Base-by-base conservation (phyloP, 2,113 vertebrate genomes). In the Sterrhoptilus dennistouni region DNA sequence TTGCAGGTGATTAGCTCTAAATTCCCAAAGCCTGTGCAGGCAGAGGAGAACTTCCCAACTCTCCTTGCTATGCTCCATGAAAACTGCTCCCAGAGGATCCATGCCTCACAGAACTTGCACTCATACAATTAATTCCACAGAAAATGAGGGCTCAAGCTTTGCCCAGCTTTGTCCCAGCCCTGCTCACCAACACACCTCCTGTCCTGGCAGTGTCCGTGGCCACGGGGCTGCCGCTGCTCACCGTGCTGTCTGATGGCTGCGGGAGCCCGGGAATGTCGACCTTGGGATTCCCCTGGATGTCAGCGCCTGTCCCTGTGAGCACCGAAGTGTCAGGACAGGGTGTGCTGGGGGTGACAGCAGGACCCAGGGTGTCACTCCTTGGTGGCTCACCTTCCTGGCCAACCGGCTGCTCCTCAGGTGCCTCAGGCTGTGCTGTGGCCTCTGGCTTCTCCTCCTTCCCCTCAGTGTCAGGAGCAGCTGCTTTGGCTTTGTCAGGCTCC, bases 381-480 rank as follows among this genome's bases (percentile, higher is more conserved):
- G 3, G 13, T 2, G 31, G 14, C 74, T 78, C 63, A 95, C 95
- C 84, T 11, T 74, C 78, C 38, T 38, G 93, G 95, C 84, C 2
- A 27, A 6, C n/a, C 27, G 36, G 83, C 52, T 70, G 95, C 94
- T 92, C 96, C 0, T 3, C 40, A 90, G 42, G 90, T 4, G n/a
- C 95, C 53, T 96, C 72, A 2, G 97, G 95, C 16, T 27, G 94
- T 11, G 76, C 95, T 5, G 42, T 44, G 1, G 95, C 97, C n/a
- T 38, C 64, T 0, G 28, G 89, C 0, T 28, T 36, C 40, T 71
- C 92, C 3, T 96, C 97, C 38, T 94, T 91, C 14, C 11, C 63
- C 29, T 66, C 24, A 0, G 35, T 14, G 1, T 6, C 1, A 0
- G 76, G 31, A 8, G 28, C 56, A 6, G 49, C 36, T 6, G 76